Evolutionary conservation across 1,140 invertebrate species (phyloP), one percentile per base, ranked within the genome.

Genomic region (Euwallacea fornicatus): DNA sequence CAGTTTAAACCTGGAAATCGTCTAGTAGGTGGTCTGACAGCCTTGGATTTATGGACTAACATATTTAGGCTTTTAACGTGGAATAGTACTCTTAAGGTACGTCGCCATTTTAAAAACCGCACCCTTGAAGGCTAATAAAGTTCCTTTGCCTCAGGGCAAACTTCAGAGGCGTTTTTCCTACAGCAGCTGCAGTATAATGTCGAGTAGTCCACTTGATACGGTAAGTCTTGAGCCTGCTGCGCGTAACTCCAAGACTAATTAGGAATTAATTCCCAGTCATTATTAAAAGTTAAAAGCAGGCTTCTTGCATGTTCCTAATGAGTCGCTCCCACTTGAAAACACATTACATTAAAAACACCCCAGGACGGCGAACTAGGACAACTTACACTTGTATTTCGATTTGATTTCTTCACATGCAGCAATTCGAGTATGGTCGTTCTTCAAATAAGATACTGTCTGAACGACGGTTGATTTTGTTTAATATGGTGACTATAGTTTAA

Each of bases 1-100:
- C 11, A 21, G 9, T 65, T 53, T 43, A 66, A 66, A 33, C 64
- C 50, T 13, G 46, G 46, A 10, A 66, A 64, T 53, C 43, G 62
- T 64, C 50, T 64, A 41, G 16, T 60, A 41, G 46, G 41, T 55
- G 47, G 41, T 13, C 64, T 66, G 53, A 66, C 53, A 56, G 50
- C 7, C 33, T 55, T 44, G 41, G 11, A 21, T 66, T 66, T 66
- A 66, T 66, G n/a, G 15, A 56, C 50, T 43, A 55, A 66, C 33
- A 66, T 66, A 66, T 66, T 55, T 66, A 43, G 53, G 64, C 64
- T 66, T 66, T 66, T 66, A 66, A 56, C 62, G 46, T 41, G 7
- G 33, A 50, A 50, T 33, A 33, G 21, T 33, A 33, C 21, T 33
- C 21, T 33, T 33, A 33, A 33, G 21, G 21, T 33, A 33, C 1